Evolutionary conservation across 2,888 invertebrate genomes (phyloP).

Genomic region (Drosophila melanocephala): DNA sequence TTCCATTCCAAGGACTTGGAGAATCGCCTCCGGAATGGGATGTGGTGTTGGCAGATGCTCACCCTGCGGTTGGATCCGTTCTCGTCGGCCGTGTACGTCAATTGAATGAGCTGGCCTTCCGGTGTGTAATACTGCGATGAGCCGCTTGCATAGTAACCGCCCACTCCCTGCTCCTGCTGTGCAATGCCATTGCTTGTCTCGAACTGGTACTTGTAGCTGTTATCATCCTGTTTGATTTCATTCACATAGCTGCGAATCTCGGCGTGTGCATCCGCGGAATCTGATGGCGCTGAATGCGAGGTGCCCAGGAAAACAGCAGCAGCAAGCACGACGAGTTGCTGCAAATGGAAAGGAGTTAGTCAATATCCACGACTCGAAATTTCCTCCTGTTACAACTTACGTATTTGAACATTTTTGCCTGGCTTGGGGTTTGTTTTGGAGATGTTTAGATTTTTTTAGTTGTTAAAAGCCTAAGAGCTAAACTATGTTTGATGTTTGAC

Average conservation of each 20-base stretch:
- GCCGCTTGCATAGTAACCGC: conserved; percentile 87
- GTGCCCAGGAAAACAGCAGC: conserved; percentile 41
- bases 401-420: conserved; percentile 78
- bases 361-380: conserved; percentile 8
- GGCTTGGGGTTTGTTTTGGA: conserved; percentile 44
- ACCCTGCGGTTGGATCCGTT: conserved; percentile 87
- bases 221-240: conserved; percentile 81
- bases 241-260: conserved; percentile 84
- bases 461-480: conserved; percentile 74
- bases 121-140: conserved; percentile 86
- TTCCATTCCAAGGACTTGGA: conserved; percentile 76
- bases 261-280: conserved; percentile 76
- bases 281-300: conserved; percentile 57
- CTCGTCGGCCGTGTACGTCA: conserved; percentile 87
- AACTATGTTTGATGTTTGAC: conserved; percentile 70
- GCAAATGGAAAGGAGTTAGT: conserved; percentile 22
- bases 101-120: conserved; percentile 85
- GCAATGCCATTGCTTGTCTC: conserved; percentile 88
- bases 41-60: conserved; percentile 83
- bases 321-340: conserved; percentile 67
- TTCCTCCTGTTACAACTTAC: conserved; percentile 62
- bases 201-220: conserved; percentile 85
- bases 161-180: conserved; percentile 86
- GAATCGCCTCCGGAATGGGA: conserved; percentile 79
- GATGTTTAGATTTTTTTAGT: conserved; percentile 37